Evolutionary conservation across 2,113 vertebrate species (phyloP), one percentile per base, ranked within the genome.

Genomic region (Thalassarche chlororhynchos): DNA sequence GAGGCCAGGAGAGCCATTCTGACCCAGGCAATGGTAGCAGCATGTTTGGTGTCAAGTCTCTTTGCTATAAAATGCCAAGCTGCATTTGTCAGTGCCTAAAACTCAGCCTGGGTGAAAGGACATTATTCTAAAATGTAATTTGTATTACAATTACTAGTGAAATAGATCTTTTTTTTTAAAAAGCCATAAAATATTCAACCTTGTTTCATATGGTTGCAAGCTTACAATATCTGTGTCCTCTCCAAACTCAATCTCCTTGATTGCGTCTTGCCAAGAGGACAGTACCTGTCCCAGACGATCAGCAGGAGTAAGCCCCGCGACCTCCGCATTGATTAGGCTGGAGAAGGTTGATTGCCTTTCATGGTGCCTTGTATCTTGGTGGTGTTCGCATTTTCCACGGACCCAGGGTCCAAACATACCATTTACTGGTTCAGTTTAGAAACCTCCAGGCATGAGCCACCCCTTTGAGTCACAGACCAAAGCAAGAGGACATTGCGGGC

Each of bases 361-460:
- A 9, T 9, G 7, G 34, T 28, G 13, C 69, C 15, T 81, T 34
- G 1, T 21, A 18, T 20, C 46, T 78, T 42, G 34, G 19, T 61
- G 34, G 14, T 34, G 18, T 4, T 65, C 65, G 13, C 6, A 38
- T 49, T 81, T 94, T 51, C 32, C 42, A 51, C 1, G 6, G 36
- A 66, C 42, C 17, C 32, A 13, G 17, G 26, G 18, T 47, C 36
- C 42, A 72, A 69, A 76, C 0, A 0, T 12, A 38, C 16, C 0
- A 0, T n/a, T 77, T 77, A 42, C 36, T 54, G 10, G 14, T 58
- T 44, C 49, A 36, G 24, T 49, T 88, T 34, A 66, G 62, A 49
- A 80, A 77, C 8, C 26, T 47, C 52, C 44, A 76, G 20, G 49
- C n/a, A 25, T n/a, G 60, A 93, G 17, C 8, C 28, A 75, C 12